Evolutionary conservation across 2,797 vertebrate species (phyloP).

Genomic region (Alauda arvensis): DNA sequence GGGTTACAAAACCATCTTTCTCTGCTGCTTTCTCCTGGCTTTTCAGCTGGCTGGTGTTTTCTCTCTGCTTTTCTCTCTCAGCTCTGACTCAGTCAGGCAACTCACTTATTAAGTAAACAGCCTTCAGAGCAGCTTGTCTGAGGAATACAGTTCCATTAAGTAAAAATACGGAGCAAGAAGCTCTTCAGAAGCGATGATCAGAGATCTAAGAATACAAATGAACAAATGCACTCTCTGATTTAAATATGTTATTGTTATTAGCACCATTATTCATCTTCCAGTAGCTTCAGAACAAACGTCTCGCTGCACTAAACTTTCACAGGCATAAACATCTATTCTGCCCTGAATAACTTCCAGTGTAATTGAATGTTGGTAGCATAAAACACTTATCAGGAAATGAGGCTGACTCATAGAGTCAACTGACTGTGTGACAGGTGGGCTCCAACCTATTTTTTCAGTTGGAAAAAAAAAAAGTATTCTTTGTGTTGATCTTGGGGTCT

Average conservation of each 20-base stretch:
- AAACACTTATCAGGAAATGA: conserved; percentile 34
- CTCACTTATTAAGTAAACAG: conserved; percentile 33
- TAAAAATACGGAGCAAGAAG: background rate
- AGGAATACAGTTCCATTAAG: background rate
- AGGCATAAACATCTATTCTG: conserved; percentile 42
- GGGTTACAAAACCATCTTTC: conserved; percentile 2
- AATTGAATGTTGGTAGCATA: conserved; percentile 29
- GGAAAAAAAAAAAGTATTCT: background rate
- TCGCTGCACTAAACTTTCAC: conserved; percentile 1
- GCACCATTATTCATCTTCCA: conserved; percentile 37
- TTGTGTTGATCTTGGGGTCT: background rate
- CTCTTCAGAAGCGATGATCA: background rate
- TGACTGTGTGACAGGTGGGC: background rate
- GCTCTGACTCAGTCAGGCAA: conserved; percentile 4
- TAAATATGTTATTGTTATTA: conserved; percentile 50
- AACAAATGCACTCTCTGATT: conserved; percentile 33
- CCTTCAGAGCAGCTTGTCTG: conserved; percentile 5
- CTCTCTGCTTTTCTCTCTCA: background rate
- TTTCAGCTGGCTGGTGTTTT: conserved; percentile 8
- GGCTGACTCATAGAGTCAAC: conserved; percentile 22
- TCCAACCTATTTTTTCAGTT: background rate
- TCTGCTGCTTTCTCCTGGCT: background rate
- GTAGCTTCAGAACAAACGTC: background rate
- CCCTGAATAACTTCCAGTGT: conserved; percentile 24
- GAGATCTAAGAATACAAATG: conserved; percentile 30